Conservation (phyloP, 2,888 invertebrate species). For the Philhelius pedissequus region DNA sequence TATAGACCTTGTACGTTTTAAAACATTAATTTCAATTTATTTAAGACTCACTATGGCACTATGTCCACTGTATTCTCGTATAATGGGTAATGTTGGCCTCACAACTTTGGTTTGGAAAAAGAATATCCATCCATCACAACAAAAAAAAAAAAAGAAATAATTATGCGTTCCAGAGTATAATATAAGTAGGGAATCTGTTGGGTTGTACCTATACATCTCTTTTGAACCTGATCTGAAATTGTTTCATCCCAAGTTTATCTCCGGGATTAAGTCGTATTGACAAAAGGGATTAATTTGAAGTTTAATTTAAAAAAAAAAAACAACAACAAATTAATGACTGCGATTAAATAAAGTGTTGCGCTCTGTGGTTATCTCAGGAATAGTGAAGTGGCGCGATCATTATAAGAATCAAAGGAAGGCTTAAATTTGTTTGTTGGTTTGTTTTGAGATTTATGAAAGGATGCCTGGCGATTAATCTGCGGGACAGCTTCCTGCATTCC, state of each 20-base stretch:
- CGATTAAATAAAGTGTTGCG: slow-evolving; percentile 64
- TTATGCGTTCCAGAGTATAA: not conserved
- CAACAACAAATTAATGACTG: slow-evolving; percentile 41
- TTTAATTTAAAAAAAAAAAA: slow-evolving; percentile 39
- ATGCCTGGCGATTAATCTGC: slow-evolving; percentile 56
- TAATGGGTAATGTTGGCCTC: not conserved
- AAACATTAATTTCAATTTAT: too few species aligned
- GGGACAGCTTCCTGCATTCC: slow-evolving; percentile 62
- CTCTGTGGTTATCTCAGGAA: slow-evolving; percentile 16
- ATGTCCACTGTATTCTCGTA: too few species aligned
- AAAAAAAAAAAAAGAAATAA: too few species aligned
- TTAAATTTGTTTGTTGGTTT: not conserved
- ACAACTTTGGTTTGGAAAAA: slow-evolving; percentile 52
- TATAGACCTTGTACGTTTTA: too few species aligned
- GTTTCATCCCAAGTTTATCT: slow-evolving; percentile 49
- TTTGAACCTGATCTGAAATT: slow-evolving; percentile 31
- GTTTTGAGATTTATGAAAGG: slow-evolving; percentile 41
- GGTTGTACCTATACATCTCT: not conserved
- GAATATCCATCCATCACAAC: not conserved
- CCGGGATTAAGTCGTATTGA: slow-evolving; percentile 65
- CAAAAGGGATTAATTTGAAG: slow-evolving; percentile 61
- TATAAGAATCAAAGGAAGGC: slow-evolving; percentile 20
- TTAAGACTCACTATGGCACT: too few species aligned
- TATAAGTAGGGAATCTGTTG: too few species aligned
- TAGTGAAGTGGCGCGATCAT: slow-evolving; percentile 28